Evolutionary conservation across 1,140 invertebrate genomes (phyloP).

Genomic region (Musca vetustissima): DNA sequence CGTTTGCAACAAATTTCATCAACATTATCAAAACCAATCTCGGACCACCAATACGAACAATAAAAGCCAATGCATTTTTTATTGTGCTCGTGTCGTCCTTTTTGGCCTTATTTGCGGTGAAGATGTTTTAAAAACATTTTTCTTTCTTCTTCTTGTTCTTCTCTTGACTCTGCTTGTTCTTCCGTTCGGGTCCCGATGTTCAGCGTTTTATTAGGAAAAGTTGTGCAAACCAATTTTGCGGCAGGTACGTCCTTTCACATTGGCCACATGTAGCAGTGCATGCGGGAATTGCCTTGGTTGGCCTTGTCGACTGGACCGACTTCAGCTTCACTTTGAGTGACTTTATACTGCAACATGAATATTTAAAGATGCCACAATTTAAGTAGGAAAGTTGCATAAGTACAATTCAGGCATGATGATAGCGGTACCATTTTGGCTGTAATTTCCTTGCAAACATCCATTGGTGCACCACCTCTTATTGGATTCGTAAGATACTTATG

Average conservation of each 20-base stretch:
- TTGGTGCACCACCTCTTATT: slow-evolving; percentile 17
- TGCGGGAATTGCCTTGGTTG: background rate
- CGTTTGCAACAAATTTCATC: slow-evolving; percentile 22
- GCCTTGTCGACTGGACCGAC: background rate
- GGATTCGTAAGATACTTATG: slow-evolving; percentile 19
- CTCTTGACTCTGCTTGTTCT: no score
- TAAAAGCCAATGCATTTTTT: slow-evolving; percentile 11
- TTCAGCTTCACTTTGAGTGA: slow-evolving; percentile 15
- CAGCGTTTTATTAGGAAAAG: slow-evolving; percentile 4
- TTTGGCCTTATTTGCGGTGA: slow-evolving; percentile 11
- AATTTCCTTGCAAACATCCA: background rate
- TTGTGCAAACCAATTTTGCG: slow-evolving; percentile 1
- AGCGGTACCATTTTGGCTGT: background rate
- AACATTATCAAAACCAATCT: slow-evolving; percentile 22
- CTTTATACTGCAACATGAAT: slow-evolving; percentile 23
- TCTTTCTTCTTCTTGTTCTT: background rate
- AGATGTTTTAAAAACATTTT: background rate
- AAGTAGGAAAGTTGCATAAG: background rate
- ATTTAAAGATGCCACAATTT: slow-evolving; percentile 4
- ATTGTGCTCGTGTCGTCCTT: slow-evolving; percentile 4
- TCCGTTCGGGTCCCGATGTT: background rate
- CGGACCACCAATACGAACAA: slow-evolving; percentile 4
- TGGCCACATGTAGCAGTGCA: no score
- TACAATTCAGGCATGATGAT: no score
- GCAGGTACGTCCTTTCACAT: no score